A percentile compares a stretch with the other conserved stretches of the same genome.
These are phyloP conservation scores for Syrista parreyssii DNA, from an alignment of 2,888 invertebrate species.

Conservation along the genomic window DNA sequence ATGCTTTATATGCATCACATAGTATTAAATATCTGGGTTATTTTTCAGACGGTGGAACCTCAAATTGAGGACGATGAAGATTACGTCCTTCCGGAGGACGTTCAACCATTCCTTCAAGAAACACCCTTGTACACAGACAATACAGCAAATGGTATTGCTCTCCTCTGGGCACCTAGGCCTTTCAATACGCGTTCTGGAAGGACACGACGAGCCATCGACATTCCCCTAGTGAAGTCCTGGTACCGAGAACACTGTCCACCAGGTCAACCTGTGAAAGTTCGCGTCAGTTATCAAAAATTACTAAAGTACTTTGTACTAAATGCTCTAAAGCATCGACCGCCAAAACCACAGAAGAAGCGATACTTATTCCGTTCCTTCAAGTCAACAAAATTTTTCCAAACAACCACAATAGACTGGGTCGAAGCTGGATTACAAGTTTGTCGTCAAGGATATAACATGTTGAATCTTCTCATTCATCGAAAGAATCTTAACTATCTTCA, in stretches of 20 bases:
- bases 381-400: constrained; percentile 99
- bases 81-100: constrained; percentile 89
- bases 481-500: constrained; percentile 99
- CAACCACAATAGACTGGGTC: constrained; percentile 99
- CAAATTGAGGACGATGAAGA: constrained; percentile 95
- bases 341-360: constrained; percentile 98
- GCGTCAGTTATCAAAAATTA: constrained; percentile 98
- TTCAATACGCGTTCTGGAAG: constrained; percentile 96
- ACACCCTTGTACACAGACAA: constrained; percentile 98
- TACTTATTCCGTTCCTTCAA: constrained; percentile 99
- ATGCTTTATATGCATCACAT: neutral
- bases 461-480: constrained; percentile 97
- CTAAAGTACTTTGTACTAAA: constrained; percentile 98
- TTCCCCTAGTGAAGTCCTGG: constrained; percentile 98
- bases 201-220: constrained; percentile 93
- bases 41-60: constrained; percentile 77
- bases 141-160: constrained; percentile 97
- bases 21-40: neutral
- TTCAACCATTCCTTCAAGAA: constrained; percentile 93
- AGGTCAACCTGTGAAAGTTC: constrained; percentile 97
- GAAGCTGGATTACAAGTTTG: constrained; percentile 99
- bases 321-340: constrained; percentile 95
- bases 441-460: constrained; percentile 99
- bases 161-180: constrained; percentile 97
- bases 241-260: constrained; percentile 95